Evolutionary conservation across 2,113 vertebrate species (phyloP).

Genomic region (Brienomyrus brachyistius): DNA sequence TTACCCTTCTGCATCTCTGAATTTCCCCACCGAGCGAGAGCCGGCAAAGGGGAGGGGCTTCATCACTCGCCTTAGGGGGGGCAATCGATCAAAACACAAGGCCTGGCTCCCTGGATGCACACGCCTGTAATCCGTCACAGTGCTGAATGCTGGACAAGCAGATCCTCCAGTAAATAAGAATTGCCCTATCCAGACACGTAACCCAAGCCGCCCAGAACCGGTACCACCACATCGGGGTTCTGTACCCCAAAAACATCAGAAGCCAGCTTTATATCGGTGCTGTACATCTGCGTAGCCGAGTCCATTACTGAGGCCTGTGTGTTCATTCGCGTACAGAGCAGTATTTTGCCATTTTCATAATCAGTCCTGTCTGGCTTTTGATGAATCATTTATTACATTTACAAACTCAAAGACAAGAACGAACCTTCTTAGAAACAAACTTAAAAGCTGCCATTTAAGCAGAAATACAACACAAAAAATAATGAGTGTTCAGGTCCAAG

Average conservation of each 20-base stretch:
- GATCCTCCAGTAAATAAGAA: not conserved
- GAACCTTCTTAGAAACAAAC: not conserved
- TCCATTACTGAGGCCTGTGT: not conserved
- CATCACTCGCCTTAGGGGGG: not conserved
- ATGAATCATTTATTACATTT: not conserved
- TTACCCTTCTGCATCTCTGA: not conserved
- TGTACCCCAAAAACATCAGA: not conserved
- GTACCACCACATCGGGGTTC: not conserved
- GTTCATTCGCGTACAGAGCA: not conserved
- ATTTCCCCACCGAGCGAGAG: not conserved
- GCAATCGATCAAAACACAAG: not conserved
- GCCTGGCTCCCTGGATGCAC: not conserved
- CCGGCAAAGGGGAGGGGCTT: not conserved
- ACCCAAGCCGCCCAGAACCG: not conserved
- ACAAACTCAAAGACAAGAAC: not conserved
- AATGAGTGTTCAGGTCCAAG: not conserved
- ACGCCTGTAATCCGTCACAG: not conserved
- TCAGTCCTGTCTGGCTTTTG: not conserved
- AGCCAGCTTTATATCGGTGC: not conserved
- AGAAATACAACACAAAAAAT: not conserved
- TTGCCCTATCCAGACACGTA: not conserved
- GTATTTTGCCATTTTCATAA: not conserved
- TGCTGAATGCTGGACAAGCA: not conserved
- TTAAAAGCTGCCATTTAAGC: not conserved
- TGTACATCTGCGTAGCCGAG: not conserved